Conservation (phyloP, 2,113 vertebrate genomes). For the Sturnus vulgaris region DNA sequence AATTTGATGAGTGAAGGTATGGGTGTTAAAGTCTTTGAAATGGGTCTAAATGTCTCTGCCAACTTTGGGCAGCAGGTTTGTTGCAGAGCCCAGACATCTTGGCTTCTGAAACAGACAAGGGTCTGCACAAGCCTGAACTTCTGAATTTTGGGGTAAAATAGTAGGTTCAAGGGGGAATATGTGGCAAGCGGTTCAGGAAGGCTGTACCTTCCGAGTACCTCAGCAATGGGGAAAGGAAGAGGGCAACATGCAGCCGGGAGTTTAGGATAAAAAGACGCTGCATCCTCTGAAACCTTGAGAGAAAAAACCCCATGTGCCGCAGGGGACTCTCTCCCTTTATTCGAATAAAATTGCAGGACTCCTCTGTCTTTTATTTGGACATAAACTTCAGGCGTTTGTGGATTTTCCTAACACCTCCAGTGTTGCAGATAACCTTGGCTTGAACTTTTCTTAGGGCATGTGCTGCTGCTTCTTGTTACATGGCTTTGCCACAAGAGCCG, state of each 20-base stretch:
- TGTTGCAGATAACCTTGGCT: background rate
- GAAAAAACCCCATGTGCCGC: background rate
- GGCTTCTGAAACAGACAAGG: background rate
- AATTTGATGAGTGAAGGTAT: background rate
- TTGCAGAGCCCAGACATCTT: background rate
- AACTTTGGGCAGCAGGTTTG: background rate
- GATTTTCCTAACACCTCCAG: background rate
- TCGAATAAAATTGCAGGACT: background rate
- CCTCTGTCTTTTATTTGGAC: background rate
- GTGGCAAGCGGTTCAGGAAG: accelerated
- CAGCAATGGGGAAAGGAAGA: background rate
- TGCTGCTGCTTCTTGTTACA: background rate
- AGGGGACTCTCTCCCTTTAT: background rate
- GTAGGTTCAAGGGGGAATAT: background rate
- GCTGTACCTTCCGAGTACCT: background rate
- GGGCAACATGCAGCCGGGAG: accelerated
- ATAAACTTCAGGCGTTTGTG: background rate
- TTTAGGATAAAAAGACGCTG: background rate
- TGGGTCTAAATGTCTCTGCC: background rate
- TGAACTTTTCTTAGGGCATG: background rate
- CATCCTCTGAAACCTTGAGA: accelerated
- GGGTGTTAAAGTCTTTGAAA: background rate
- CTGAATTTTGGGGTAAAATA: background rate
- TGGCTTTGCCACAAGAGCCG: background rate
- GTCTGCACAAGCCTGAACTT: background rate